Conservation (phyloP, 2,113 vertebrate species). For the Spea bombifrons region DNA sequence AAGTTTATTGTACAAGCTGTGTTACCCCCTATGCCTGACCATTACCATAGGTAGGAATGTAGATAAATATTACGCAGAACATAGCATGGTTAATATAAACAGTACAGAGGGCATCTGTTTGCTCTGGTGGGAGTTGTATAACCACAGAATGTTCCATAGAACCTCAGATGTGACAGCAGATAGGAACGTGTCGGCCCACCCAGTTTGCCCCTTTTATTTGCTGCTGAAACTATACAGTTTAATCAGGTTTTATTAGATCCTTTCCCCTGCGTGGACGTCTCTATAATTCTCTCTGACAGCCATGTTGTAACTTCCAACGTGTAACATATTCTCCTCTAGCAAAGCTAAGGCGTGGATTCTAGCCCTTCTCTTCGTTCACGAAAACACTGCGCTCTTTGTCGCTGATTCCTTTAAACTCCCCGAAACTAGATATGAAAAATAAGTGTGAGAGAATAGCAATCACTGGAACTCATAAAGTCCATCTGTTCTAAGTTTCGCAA, state of each 20-base stretch:
- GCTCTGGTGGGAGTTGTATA: constrained; percentile 2
- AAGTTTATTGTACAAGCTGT: neutral
- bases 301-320: neutral
- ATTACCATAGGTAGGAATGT: neutral
- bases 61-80: constrained; percentile 1
- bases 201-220: neutral
- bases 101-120: constrained; percentile 11
- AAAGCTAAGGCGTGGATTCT: too few relatives aligned
- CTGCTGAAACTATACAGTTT: constrained; percentile 1
- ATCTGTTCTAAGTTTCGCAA: neutral
- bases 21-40: neutral
- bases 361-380: too few relatives aligned
- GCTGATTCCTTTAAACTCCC: neutral
- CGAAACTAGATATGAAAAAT: neutral
- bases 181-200: constrained; percentile 28
- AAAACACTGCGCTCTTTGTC: neutral
- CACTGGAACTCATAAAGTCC: neutral
- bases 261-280: neutral
- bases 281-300: neutral
- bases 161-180: constrained; percentile 26
- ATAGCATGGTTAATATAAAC: neutral
- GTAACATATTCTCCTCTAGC: neutral
- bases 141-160: constrained; percentile 18
- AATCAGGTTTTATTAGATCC: neutral
- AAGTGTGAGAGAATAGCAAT: neutral